These are phyloP conservation scores for Emydura subglobosa DNA, from an alignment of 2,113 vertebrate genomes.

Conservation along the genomic window DNA sequence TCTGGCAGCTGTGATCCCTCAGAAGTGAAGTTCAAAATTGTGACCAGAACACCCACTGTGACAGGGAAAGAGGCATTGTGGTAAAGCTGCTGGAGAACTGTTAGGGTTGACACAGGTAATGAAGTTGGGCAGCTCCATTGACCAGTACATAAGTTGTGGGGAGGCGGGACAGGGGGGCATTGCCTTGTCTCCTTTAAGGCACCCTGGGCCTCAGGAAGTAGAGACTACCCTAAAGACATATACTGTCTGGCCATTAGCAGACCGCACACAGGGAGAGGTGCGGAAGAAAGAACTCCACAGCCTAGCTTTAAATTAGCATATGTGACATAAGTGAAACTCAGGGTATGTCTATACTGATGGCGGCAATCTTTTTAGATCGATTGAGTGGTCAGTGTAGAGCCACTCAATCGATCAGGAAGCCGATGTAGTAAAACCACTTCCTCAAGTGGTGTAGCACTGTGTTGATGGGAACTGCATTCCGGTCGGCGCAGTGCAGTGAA, in stretches of 20 bases:
- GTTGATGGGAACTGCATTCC: too few species aligned
- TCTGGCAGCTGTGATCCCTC: neutral
- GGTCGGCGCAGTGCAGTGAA: too few species aligned
- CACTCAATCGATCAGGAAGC: too few species aligned
- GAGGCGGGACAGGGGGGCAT: neutral
- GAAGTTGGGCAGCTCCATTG: fast-evolving
- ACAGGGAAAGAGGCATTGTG: neutral
- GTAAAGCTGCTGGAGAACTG: neutral
- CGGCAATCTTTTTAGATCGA: too few species aligned
- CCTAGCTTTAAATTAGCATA: neutral
- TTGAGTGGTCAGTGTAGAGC: too few species aligned
- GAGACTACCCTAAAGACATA: fast-evolving
- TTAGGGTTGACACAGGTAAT: neutral
- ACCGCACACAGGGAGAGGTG: neutral
- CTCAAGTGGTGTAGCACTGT: too few species aligned
- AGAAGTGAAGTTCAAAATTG: neutral
- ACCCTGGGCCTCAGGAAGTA: neutral
- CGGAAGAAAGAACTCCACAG: neutral
- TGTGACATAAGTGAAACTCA: neutral
- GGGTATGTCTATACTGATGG: too few species aligned
- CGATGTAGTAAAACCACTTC: too few species aligned
- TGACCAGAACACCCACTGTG: neutral
- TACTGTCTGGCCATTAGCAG: neutral
- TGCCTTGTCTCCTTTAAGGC: neutral
- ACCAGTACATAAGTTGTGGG: fast-evolving